Base-by-base conservation (phyloP, 2,113 vertebrate genomes). In the Podarcis muralis region DNA sequence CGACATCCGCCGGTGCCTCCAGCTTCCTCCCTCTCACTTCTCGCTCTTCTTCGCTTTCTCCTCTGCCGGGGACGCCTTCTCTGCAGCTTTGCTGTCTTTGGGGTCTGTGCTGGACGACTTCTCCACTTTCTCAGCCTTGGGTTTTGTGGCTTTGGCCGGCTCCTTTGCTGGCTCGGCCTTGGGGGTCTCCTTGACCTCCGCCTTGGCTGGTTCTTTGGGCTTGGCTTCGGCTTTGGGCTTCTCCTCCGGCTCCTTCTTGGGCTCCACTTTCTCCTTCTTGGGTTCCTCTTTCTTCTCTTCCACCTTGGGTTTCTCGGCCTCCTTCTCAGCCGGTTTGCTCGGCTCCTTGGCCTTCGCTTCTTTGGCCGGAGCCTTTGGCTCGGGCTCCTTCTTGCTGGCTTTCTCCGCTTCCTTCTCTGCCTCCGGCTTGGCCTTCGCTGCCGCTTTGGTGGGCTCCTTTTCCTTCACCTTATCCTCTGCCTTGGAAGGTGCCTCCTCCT, bases 81-180 rank as follows among this genome's bases (percentile, higher is more conserved):
- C 97, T 12, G 93, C 22, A 13, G 91, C 78, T 76, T 95, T 97
- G 88, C 92, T 95, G 6, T 97, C 97, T 93, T 97, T 97, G 37
- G 96, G 89, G 57, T 98, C 98, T 2, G 97, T 97, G 93, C 96
- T 93, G 35, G 97, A 98, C 23, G 98, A 97, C 84, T 98, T 98
- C 87, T 98, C 97, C 2, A 81, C 95, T 90, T 97, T 98, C 79
- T 97, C 98, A 0, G 66, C 81, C 8, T 97, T 95, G 6, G 80
- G 89, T 0, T 95, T 96, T 79, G 87, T 90, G 0, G 92, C 90
- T 69, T 94, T 83, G 86, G 92, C 83, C 62, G 91, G n/a, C n/a
- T 91, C 92, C 66, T 83, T 68, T 3, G 90, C 90, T 37, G 81
- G 59, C 5, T 95, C 92, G 0, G 40, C 91, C 81, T 95, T 96